Percentiles rank a stretch among this genome's conserved stretches.
phyloP scores from a whole-genome alignment of 2,888 invertebrate species.

The Tuberolachnus salignus region DNA sequence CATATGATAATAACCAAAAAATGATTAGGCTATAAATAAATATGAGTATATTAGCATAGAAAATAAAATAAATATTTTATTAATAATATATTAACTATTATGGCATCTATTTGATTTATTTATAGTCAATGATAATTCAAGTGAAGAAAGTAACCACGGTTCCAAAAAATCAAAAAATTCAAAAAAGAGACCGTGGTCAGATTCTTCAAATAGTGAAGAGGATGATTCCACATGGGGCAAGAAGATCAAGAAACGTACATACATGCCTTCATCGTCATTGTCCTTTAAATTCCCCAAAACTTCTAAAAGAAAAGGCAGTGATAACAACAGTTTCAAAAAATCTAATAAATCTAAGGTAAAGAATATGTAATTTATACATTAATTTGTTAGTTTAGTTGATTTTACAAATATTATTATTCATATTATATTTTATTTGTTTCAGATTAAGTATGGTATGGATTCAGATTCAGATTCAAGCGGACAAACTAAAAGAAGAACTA shows the following conservation, averaged over 20 bases:
- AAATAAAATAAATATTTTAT: too few species aligned
- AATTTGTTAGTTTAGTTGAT: too few species aligned
- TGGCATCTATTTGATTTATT: too few species aligned
- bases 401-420: too few species aligned
- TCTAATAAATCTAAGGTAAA: conserved; percentile 29
- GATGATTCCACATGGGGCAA: conserved; percentile 66
- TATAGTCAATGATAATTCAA: conserved; percentile 65
- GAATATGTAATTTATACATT: background rate
- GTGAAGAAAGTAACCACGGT: conserved; percentile 67
- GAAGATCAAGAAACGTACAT: conserved; percentile 63
- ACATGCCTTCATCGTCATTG: conserved; percentile 8
- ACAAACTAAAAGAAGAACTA: conserved; percentile 71
- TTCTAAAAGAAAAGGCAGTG: conserved; percentile 15
- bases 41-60: too few species aligned
- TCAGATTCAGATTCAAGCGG: conserved; percentile 65
- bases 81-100: too few species aligned
- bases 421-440: background rate
- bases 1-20: too few species aligned
- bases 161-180: conserved; percentile 62
- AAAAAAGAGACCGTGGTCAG: conserved; percentile 68
- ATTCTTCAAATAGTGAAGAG: conserved; percentile 67
- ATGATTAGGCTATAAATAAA: too few species aligned
- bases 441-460: conserved; percentile 62
- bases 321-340: background rate
- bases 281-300: conserved; percentile 10